A percentile compares a stretch with the other conserved stretches of the same genome.
These are phyloP conservation scores for Thryonomys swinderianus DNA, from an alignment of 2,113 vertebrate species.

Conservation along the genomic window DNA sequence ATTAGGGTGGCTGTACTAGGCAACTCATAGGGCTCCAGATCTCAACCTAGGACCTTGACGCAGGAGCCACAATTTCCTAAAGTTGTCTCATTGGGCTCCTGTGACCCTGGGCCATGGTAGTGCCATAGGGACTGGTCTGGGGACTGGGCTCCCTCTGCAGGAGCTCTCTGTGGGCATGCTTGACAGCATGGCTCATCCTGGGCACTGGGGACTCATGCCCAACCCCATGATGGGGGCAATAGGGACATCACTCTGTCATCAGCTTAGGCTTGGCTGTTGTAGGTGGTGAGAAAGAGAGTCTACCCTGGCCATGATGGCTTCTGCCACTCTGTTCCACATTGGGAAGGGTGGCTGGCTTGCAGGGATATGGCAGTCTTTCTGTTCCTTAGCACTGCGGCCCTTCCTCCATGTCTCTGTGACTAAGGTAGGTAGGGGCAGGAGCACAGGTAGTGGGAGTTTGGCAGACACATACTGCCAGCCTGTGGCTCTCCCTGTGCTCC, in stretches of 20 bases:
- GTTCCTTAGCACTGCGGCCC: not conserved
- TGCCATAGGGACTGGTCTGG: not conserved
- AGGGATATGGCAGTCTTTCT: not conserved
- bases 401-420: not conserved
- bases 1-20: no score
- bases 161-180: not conserved
- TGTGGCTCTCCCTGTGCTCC: not conserved
- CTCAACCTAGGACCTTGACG: not conserved
- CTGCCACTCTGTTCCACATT: not conserved
- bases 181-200: not conserved
- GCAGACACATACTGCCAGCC: not conserved
- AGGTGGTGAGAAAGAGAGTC: not conserved
- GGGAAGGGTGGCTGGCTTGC: not conserved
- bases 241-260: not conserved
- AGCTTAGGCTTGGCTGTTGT: not conserved
- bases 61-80: not conserved
- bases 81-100: no score
- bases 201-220: not conserved
- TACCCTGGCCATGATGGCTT: fast-evolving
- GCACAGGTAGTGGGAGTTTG: not conserved
- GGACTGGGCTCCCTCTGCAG: no score
- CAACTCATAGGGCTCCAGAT: not conserved
- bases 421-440: not conserved
- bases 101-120: not conserved
- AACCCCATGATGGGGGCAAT: no score